These are phyloP conservation scores for Micronycteris hirsuta DNA, from an alignment of 2,113 vertebrate genomes.

Conservation along the genomic window DNA sequence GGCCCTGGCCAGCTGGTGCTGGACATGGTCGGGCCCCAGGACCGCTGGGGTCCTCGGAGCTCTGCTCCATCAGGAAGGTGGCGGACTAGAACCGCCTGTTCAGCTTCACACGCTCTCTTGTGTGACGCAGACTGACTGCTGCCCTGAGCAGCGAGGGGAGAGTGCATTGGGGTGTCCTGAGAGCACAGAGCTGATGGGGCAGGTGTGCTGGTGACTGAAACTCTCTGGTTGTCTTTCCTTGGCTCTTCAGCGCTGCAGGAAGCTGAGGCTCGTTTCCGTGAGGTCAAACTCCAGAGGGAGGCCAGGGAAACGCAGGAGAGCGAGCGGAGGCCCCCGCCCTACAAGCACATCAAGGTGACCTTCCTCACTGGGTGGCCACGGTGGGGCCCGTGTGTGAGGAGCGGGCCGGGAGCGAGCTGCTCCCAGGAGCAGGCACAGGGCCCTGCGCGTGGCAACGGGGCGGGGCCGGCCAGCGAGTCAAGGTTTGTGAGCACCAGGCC, in stretches of 20 bases:
- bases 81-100: too few relatives aligned
- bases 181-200: not conserved
- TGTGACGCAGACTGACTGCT: not conserved
- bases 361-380: accelerated
- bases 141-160: too few relatives aligned
- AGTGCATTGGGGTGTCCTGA: accelerated
- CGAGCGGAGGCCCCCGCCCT: conserved; percentile 93
- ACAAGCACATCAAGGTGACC: conserved; percentile 95
- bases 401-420: not conserved
- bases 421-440: accelerated
- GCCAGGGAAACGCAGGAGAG: conserved; percentile 95
- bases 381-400: not conserved
- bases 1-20: too few relatives aligned
- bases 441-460: accelerated
- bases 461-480: too few relatives aligned
- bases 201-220: accelerated
- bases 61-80: too few relatives aligned
- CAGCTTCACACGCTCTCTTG: not conserved
- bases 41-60: too few relatives aligned
- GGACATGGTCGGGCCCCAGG: too few relatives aligned
- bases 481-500: not conserved
- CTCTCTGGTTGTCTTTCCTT: not conserved
- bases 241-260: conserved; percentile 89
- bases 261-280: conserved; percentile 92
- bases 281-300: conserved; percentile 92